phyloP scores from a whole-genome alignment of 2,888 invertebrate species.

The Lymantria monacha region DNA sequence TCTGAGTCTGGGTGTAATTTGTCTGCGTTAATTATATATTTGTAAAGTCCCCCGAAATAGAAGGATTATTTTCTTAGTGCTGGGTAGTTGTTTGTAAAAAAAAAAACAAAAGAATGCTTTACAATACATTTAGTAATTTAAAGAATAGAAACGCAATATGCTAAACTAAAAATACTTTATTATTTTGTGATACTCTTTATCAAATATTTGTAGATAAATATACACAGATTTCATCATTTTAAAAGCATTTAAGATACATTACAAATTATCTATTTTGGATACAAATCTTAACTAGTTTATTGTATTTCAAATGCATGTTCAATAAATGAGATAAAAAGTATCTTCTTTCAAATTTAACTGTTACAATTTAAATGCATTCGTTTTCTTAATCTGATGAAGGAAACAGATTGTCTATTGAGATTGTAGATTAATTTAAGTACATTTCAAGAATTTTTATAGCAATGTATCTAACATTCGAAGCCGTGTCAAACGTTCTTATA shows the following conservation, averaged over 20 bases:
- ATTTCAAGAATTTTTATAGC: conserved; percentile 34
- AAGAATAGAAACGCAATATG: too few relatives aligned
- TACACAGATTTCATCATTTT: too few relatives aligned
- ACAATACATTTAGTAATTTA: too few relatives aligned
- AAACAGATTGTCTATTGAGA: conserved; percentile 26
- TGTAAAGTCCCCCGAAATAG: too few relatives aligned
- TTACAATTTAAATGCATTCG: conserved; percentile 34
- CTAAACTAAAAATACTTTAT: too few relatives aligned
- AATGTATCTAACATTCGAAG: conserved; percentile 26
- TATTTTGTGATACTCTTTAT: too few relatives aligned
- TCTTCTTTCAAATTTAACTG: conserved; percentile 15
- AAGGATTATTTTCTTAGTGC: too few relatives aligned
- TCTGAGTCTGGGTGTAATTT: too few relatives aligned
- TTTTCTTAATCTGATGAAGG: conserved; percentile 26
- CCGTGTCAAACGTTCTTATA: conserved; percentile 34
- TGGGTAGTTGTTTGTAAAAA: too few relatives aligned
- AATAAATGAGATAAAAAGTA: conserved; percentile 6
- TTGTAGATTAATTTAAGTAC: conserved; percentile 33
- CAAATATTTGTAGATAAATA: too few relatives aligned
- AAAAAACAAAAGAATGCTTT: too few relatives aligned
- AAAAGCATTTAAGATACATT: not conserved
- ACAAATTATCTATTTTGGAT: not conserved
- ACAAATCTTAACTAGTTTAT: not conserved
- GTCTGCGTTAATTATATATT: too few relatives aligned
- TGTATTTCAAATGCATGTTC: not conserved